Evolutionary conservation across 2,113 vertebrate species (phyloP).

Genomic region (Pelodiscus sinensis): DNA sequence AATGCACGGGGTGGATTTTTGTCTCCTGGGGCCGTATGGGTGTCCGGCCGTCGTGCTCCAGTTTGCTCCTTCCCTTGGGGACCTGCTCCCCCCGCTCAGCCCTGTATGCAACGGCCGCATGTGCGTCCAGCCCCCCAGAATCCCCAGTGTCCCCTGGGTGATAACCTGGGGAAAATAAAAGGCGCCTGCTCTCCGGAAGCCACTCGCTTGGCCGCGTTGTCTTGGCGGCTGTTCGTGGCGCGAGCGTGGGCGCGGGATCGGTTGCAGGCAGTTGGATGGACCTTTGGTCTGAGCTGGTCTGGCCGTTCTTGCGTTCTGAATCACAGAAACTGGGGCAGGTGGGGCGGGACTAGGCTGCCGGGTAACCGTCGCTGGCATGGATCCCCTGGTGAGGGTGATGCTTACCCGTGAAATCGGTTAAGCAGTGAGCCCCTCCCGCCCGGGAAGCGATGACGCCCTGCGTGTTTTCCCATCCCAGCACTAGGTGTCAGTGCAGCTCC

Average conservation of each 20-base stretch:
- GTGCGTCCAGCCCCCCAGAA: not conserved
- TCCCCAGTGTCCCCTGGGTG: not conserved
- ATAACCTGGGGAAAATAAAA: constrained; percentile 1
- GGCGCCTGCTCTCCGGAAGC: not conserved
- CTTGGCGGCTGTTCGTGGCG: not conserved
- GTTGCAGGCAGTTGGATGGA: not conserved
- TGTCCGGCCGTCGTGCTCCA: not conserved
- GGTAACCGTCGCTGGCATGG: too few species aligned
- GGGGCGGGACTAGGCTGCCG: too few species aligned
- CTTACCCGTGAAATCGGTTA: too few species aligned
- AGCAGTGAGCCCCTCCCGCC: too few species aligned
- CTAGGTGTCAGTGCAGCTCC: constrained; percentile 50
- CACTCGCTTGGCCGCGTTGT: not conserved
- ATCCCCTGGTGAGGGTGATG: too few species aligned
- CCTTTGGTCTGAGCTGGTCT: too few species aligned
- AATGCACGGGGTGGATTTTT: not conserved
- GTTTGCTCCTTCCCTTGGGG: not conserved
- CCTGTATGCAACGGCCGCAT: not conserved
- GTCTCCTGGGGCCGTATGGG: rapidly evolving
- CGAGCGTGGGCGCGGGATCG: too few species aligned
- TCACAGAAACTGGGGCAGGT: too few species aligned
- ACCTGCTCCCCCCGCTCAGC: not conserved
- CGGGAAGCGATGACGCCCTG: too few species aligned
- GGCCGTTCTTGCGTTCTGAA: too few species aligned
- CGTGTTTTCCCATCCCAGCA: not conserved